A percentile compares a stretch with the other conserved stretches of the same genome.
Conservation (phyloP, 1,140 invertebrate genomes). For the Drosophila sechellia region DNA sequence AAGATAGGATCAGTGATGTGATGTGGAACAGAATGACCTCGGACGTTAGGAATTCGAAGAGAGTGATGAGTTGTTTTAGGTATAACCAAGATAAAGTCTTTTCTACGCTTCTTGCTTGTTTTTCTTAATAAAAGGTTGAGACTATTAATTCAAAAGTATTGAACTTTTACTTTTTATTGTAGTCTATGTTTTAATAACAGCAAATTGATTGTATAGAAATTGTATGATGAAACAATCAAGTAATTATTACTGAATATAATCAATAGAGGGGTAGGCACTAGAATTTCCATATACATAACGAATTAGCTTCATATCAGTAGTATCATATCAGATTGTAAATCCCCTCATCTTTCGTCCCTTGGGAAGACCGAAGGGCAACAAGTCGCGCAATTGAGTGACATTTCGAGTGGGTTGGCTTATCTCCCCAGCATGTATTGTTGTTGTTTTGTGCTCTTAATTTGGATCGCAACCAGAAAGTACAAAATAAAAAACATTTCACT, state of each 20-base stretch:
- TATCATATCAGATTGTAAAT: too few species aligned
- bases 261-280: background rate
- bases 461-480: constrained; percentile 9
- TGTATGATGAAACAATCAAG: too few species aligned
- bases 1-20: constrained; percentile 27
- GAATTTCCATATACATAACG: background rate
- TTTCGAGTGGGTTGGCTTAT: constrained; percentile 22
- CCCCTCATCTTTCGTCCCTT: background rate
- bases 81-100: constrained; percentile 9
- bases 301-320: too few species aligned
- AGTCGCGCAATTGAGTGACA: constrained; percentile 17
- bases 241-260: too few species aligned
- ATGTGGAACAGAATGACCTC: background rate
- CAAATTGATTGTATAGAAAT: background rate
- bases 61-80: constrained; percentile 12
- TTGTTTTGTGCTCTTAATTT: constrained; percentile 19
- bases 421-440: background rate
- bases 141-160: background rate
- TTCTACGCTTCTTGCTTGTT: constrained; percentile 46
- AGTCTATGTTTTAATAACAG: background rate
- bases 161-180: background rate
- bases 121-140: constrained; percentile 27
- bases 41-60: background rate
- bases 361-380: constrained; percentile 29
- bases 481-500: constrained; percentile 14